phyloP scores from a whole-genome alignment of 37 sponge, comb jelly and placozoan species.

The Mnemiopsis leidyi region DNA sequence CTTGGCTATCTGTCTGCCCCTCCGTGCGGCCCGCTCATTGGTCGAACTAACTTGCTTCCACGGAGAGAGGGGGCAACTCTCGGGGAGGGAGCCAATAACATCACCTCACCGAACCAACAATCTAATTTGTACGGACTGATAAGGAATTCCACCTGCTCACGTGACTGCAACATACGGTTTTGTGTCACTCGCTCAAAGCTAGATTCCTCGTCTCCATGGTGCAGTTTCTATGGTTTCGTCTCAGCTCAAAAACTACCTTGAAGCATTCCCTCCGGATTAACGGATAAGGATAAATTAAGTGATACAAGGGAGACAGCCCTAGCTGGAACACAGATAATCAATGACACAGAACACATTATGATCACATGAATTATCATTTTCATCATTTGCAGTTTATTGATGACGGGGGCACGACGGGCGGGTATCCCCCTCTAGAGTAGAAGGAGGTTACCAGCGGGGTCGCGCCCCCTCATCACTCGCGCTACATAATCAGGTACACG shows the following conservation, averaged over 20 bases:
- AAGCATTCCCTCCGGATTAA: neutral
- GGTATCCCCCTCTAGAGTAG: neutral
- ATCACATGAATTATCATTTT: neutral
- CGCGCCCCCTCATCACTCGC: neutral
- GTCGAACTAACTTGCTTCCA: neutral
- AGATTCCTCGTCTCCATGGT: neutral
- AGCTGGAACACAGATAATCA: neutral
- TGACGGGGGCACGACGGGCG: too few relatives aligned
- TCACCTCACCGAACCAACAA: neutral
- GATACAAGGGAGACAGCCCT: neutral
- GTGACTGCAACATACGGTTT: neutral
- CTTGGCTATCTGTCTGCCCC: neutral
- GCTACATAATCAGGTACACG: neutral
- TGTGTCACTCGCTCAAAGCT: neutral
- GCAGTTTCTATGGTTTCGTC: neutral
- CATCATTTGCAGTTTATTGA: neutral
- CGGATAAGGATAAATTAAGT: neutral
- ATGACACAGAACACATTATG: neutral
- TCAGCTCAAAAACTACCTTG: neutral
- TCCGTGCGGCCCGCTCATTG: neutral
- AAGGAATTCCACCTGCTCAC: neutral
- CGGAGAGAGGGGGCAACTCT: neutral
- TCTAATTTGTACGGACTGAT: neutral
- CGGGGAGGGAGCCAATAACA: neutral
- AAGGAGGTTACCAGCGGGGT: neutral